A percentile compares a stretch with the other conserved stretches of the same genome.
These are phyloP conservation scores for Drosophila nigricruria DNA, from an alignment of 2,888 invertebrate species.

Conservation along the genomic window DNA sequence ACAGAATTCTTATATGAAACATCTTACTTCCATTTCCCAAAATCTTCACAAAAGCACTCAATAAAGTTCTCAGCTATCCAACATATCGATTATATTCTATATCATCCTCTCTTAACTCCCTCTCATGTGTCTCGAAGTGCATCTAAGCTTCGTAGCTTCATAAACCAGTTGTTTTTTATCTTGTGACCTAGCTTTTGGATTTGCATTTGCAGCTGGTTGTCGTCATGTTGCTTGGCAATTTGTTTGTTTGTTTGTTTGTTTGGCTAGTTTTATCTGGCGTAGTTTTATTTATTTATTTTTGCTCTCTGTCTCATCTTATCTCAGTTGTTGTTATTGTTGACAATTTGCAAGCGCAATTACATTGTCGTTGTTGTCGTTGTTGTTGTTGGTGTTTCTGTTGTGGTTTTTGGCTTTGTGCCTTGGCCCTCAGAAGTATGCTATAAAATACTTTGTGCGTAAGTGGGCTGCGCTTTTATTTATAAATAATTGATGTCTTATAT, in stretches of 20 bases:
- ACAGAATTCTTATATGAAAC: not conserved
- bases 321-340: conserved; percentile 27
- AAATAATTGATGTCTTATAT: conserved; percentile 74
- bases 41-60: not conserved
- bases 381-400: conserved; percentile 13
- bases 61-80: not conserved
- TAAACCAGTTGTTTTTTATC: not conserved
- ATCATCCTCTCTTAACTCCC: not conserved
- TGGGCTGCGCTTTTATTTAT: conserved; percentile 56
- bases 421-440: conserved; percentile 67
- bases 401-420: conserved; percentile 26
- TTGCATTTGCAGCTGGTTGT: conserved; percentile 19
- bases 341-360: conserved; percentile 63
- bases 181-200: conserved; percentile 6
- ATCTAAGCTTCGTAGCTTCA: not conserved
- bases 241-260: conserved; percentile 8
- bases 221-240: conserved; percentile 19
- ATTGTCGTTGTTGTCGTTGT: conserved; percentile 29
- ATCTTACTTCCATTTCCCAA: not conserved
- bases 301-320: conserved; percentile 15
- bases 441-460: conserved; percentile 64
- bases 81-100: not conserved
- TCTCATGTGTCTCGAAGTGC: not conserved
- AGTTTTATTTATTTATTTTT: conserved; percentile 35
- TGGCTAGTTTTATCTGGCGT: conserved; percentile 17